A percentile compares a stretch with the other conserved stretches of the same genome.
Conservation (phyloP, 2,888 invertebrate species). For the Oscheius myriophilus region DNA sequence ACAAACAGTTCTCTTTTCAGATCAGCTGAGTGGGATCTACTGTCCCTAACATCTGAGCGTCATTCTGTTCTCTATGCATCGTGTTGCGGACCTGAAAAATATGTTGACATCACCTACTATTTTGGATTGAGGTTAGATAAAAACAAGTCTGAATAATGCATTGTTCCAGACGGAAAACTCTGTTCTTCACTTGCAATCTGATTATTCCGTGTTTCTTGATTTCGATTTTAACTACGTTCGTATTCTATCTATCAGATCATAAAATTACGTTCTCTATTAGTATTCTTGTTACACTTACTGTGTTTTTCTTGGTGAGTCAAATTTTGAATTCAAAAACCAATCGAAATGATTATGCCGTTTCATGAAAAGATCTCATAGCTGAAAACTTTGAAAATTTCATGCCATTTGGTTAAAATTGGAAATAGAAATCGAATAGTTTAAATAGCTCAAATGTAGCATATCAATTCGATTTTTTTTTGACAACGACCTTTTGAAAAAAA, state of each 20-base stretch:
- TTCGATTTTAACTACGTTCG: slow-evolving; percentile 70
- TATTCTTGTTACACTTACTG: slow-evolving; percentile 70
- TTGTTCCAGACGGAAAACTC: slow-evolving; percentile 64
- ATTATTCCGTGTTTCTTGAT: slow-evolving; percentile 71
- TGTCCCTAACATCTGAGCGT: slow-evolving; percentile 64
- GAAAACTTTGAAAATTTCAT: too few species aligned
- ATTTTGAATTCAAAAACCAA: too few species aligned
- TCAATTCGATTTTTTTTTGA: too few species aligned
- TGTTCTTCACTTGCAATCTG: slow-evolving; percentile 70
- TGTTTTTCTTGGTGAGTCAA: slow-evolving; percentile 69
- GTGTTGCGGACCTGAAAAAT: slow-evolving; percentile 70
- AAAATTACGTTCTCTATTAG: slow-evolving; percentile 71
- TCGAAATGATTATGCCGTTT: too few species aligned
- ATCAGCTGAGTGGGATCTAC: slow-evolving; percentile 70
- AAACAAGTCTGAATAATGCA: background rate
- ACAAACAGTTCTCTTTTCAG: slow-evolving; percentile 36
- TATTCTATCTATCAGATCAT: slow-evolving; percentile 70
- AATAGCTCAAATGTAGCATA: too few species aligned
- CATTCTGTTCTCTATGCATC: slow-evolving; percentile 69
- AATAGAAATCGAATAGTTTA: too few species aligned
- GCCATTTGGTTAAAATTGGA: too few species aligned
- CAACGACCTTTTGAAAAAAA: too few species aligned
- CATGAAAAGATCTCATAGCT: too few species aligned
- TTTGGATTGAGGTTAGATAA: slow-evolving; percentile 55
- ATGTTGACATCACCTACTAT: slow-evolving; percentile 70